phyloP scores from a whole-genome alignment of 2,113 vertebrate genomes.

The Rhombomys opimus region DNA sequence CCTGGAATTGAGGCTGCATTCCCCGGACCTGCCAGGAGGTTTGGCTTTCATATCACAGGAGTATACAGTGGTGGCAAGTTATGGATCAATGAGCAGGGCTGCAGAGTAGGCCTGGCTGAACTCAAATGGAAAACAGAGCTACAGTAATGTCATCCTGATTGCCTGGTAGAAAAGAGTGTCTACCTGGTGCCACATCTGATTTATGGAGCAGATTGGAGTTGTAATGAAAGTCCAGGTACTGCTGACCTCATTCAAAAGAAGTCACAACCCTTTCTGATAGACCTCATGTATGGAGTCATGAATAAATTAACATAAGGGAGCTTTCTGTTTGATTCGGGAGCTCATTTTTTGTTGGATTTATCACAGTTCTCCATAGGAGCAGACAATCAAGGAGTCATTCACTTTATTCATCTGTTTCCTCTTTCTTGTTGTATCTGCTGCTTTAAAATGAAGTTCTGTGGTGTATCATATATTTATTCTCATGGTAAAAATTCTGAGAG shows the following conservation, averaged over 20 bases:
- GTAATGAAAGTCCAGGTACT: slow-evolving; percentile 67
- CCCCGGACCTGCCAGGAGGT: background rate
- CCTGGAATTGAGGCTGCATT: background rate
- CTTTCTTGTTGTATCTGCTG: background rate
- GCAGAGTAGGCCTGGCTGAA: background rate
- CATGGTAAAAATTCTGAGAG: slow-evolving; percentile 42
- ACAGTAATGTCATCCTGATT: slow-evolving; percentile 70
- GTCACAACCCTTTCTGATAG: background rate
- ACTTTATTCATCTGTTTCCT: slow-evolving; percentile 19
- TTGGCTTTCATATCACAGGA: background rate
- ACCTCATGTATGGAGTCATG: slow-evolving; percentile 18
- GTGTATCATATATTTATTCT: slow-evolving; percentile 54
- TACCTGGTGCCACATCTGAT: slow-evolving; percentile 76
- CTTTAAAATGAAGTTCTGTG: background rate
- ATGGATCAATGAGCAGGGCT: background rate
- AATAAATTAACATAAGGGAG: slow-evolving; percentile 60
- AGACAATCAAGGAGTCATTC: slow-evolving; percentile 51
- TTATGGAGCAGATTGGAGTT: slow-evolving; percentile 71
- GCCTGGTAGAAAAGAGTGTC: slow-evolving; percentile 38
- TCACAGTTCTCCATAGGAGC: slow-evolving; percentile 34
- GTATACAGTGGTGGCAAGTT: background rate
- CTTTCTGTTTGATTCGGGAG: slow-evolving; percentile 3
- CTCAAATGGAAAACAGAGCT: slow-evolving; percentile 60
- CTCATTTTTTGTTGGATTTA: slow-evolving; percentile 6
- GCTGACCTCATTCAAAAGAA: slow-evolving; percentile 68